Base-by-base conservation (phyloP, 1,140 invertebrate species). In the Cyclargus thomasi region DNA sequence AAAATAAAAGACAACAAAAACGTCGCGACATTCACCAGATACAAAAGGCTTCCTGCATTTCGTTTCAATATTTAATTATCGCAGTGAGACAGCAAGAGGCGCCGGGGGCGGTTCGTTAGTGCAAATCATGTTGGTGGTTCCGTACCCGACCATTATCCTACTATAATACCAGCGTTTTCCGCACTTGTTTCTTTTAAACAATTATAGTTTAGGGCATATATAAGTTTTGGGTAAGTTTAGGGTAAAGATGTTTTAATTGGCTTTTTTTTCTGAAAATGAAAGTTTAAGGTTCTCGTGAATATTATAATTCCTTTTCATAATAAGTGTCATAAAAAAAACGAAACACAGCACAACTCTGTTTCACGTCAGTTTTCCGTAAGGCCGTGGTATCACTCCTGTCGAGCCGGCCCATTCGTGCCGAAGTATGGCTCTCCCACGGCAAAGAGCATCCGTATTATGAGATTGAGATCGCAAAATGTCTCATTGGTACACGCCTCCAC, bases 41-140 rank as follows among this genome's bases (percentile, higher is more conserved):
- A 59, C 55, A 59, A 59, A 59, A 59, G 55, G 18, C 55, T 59
- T 59, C 55, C 55, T 59, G 22, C 55, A 59, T 23, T 69, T 62
- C 35, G 63, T 69, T 65, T 47, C 64, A 69, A 69, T 69, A 69
- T 69, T 69, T 69, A 69, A 69, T 69, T 69, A 69, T 62, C 55
- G 22, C 63, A 69, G 63, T 55, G 64, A 65, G 47, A 53, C 53
- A 65, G 64, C 64, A 55, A 55, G 64, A 57, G 68, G 63, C 63
- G 68, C 68, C 63, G 35, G 68, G 39, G 55, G 68, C 57, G 16
- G 59, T 65, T 36, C 63, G 55, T 65, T 65, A 65, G 64, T 57
- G 39, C 66, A 63, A 67, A 67, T 67, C 66, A 22, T 62, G 57
- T 67, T 67, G 57, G 66, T 62, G 59, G 55, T 67, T 62, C 57